Evolutionary conservation across 2,797 vertebrate genomes (phyloP).

Genomic region (Tinamus major): DNA sequence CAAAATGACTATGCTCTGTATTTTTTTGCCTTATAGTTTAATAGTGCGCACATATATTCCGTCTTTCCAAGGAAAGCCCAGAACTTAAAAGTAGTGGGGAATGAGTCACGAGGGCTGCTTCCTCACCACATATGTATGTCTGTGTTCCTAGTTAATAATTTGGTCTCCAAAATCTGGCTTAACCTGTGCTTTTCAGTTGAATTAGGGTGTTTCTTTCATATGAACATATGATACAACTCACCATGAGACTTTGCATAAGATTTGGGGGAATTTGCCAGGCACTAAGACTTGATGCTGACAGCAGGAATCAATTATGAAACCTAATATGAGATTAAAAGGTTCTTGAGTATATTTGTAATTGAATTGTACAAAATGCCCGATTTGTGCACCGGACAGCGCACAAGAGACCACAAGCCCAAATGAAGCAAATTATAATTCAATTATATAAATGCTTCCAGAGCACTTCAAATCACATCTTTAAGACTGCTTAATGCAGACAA

Average conservation of each 20-base stretch:
- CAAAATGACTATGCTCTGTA: background rate
- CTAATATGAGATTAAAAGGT: constrained; percentile 70
- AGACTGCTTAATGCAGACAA: background rate
- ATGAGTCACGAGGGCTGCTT: background rate
- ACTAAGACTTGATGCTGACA: constrained; percentile 1
- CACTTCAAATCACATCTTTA: constrained; percentile 28
- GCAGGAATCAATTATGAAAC: constrained; percentile 70
- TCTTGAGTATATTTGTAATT: constrained; percentile 63
- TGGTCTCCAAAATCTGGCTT: background rate
- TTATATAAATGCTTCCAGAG: constrained; percentile 73
- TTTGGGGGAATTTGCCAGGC: background rate
- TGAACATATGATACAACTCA: constrained; percentile 27
- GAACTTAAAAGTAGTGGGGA: background rate
- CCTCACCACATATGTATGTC: background rate
- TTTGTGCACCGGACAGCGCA: constrained; percentile 45
- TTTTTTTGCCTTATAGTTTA: background rate
- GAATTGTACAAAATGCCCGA: constrained; percentile 70
- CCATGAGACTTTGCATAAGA: background rate
- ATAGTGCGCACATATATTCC: background rate
- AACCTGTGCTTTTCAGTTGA: constrained; percentile 1
- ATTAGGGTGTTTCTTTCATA: background rate
- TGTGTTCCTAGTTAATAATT: background rate
- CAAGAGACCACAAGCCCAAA: constrained; percentile 58
- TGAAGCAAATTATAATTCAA: constrained; percentile 71
- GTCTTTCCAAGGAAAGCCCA: background rate